phyloP scores from a whole-genome alignment of 1,140 invertebrate species.

The Drosophila serrata region DNA sequence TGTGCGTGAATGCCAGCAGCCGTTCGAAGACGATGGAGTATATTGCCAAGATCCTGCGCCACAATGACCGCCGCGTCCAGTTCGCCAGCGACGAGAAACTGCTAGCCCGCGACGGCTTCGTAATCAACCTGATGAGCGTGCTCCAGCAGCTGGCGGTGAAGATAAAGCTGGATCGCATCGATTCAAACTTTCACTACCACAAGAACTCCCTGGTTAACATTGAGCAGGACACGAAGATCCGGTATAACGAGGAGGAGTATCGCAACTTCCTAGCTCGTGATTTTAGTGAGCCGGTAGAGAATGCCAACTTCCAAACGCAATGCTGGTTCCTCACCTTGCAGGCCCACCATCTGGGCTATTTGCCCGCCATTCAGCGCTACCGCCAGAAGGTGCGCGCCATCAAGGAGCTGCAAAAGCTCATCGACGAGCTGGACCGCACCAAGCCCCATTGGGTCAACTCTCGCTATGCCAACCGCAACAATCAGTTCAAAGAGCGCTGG shows the following conservation, averaged over 20 bases:
- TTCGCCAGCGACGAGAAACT: conserved; percentile 94
- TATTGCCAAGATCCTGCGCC: conserved; percentile 90
- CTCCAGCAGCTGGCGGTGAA: conserved; percentile 95
- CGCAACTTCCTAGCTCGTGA: conserved; percentile 89
- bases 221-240: conserved; percentile 94
- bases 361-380: conserved; percentile 95
- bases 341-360: conserved; percentile 95
- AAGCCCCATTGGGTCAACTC: conserved; percentile 94
- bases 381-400: conserved; percentile 93
- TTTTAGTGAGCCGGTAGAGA: conserved; percentile 56
- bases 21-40: conserved; percentile 92
- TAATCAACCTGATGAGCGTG: conserved; percentile 96
- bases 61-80: conserved; percentile 95
- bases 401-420: conserved; percentile 95
- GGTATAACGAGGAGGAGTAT: conserved; percentile 92
- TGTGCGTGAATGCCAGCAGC: conserved; percentile 92
- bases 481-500: conserved; percentile 94
- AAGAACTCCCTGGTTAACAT: conserved; percentile 91
- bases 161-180: conserved; percentile 94
- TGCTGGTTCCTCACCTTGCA: conserved; percentile 98
- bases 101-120: conserved; percentile 96
- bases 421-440: conserved; percentile 93
- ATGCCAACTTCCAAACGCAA: conserved; percentile 95
- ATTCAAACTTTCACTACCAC: conserved; percentile 95
- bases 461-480: conserved; percentile 91